phyloP scores from a whole-genome alignment of 2,888 invertebrate species.

The Cabera pusaria region DNA sequence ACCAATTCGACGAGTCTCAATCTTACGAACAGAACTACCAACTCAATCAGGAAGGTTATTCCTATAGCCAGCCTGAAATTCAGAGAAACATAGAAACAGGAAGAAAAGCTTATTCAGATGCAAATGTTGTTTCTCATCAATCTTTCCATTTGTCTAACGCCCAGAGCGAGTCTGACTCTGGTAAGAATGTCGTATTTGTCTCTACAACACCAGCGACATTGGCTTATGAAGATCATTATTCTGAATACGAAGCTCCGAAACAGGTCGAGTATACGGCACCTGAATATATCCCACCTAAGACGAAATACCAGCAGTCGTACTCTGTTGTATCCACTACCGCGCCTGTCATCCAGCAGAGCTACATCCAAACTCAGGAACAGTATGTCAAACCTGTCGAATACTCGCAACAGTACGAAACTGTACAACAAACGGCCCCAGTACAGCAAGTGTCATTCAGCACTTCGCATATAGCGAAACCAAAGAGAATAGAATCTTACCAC shows the following conservation, averaged over 20 bases:
- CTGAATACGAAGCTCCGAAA: constrained; percentile 56
- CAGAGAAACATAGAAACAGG: constrained; percentile 57
- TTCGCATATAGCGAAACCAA: constrained; percentile 52
- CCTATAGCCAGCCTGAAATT: constrained; percentile 69
- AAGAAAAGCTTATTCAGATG: constrained; percentile 61
- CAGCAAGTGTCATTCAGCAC: constrained; percentile 53
- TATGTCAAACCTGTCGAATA: constrained; percentile 47
- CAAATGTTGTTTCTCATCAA: constrained; percentile 70
- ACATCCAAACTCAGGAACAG: constrained; percentile 48
- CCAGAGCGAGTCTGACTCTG: constrained; percentile 43
- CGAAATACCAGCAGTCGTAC: constrained; percentile 53
- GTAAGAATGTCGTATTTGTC: constrained; percentile 56
- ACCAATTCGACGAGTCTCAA: constrained; percentile 47
- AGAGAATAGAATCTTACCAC: constrained; percentile 57
- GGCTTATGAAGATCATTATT: constrained; percentile 67
- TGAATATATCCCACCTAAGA: constrained; percentile 55
- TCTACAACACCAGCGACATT: constrained; percentile 67
- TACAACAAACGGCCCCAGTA: constrained; percentile 36
- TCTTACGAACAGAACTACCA: constrained; percentile 47
- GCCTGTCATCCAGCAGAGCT: constrained; percentile 54
- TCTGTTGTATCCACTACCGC: constrained; percentile 49
- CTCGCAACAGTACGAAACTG: constrained; percentile 41
- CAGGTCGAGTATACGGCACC: constrained; percentile 51
- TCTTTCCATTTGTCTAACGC: constrained; percentile 52
- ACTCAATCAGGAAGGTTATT: constrained; percentile 51